Conservation (phyloP, 2,797 vertebrate species). For the Lemur catta region DNA sequence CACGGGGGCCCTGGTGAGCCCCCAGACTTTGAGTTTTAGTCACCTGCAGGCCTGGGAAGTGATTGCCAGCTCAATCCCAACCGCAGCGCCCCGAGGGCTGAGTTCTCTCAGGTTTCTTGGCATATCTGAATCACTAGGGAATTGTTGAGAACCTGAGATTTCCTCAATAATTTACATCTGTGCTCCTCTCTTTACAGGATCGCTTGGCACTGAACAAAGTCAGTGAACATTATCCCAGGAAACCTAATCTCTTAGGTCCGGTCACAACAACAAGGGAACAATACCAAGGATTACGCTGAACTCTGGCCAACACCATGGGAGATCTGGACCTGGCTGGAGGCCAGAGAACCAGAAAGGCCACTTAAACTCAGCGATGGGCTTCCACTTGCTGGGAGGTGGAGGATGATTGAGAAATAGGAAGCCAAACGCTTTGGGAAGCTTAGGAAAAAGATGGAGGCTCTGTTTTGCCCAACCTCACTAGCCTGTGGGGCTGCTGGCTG, state of each 20-base stretch:
- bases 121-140: background rate
- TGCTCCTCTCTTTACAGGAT: constrained; percentile 15
- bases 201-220: constrained; percentile 2
- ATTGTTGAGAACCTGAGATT: constrained; percentile 64
- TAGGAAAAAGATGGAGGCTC: background rate
- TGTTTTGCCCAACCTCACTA: background rate
- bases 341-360: background rate
- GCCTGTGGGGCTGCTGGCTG: background rate
- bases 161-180: constrained; percentile 61
- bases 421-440: background rate
- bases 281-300: background rate
- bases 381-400: background rate
- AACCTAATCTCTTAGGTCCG: background rate
- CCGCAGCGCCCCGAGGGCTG: background rate
- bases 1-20: background rate
- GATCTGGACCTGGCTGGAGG: background rate
- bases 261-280: background rate
- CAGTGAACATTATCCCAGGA: background rate
- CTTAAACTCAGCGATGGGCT: background rate
- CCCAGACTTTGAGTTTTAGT: background rate
- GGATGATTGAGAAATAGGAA: background rate
- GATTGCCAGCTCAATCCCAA: background rate
- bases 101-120: constrained; percentile 49
- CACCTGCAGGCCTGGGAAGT: background rate
- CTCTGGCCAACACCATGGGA: background rate